Conservation (phyloP, 2,888 invertebrate genomes). For the Chrysolina haemoptera region DNA sequence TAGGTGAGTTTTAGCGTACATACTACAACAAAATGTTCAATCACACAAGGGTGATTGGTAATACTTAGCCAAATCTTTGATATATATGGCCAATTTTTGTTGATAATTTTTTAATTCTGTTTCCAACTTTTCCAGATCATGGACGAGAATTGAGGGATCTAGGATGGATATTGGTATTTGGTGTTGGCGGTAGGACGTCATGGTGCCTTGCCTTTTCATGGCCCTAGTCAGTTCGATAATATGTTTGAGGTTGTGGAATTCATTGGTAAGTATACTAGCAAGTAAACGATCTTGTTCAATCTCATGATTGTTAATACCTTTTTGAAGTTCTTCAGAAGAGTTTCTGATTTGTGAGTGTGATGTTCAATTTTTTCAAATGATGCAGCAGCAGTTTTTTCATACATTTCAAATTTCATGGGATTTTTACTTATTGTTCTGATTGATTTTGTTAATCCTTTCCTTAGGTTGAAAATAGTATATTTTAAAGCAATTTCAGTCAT, state of each 20-base stretch:
- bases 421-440: neutral
- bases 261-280: neutral
- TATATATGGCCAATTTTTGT: too few relatives aligned
- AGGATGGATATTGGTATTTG: neutral
- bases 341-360: neutral
- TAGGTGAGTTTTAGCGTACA: neutral
- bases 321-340: neutral
- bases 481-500: constrained; percentile 1
- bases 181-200: neutral
- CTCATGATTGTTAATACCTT: neutral
- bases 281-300: neutral
- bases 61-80: too few relatives aligned
- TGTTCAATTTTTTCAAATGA: neutral
- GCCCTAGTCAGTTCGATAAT: neutral
- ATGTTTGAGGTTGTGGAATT: neutral
- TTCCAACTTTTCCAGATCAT: neutral
- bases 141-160: neutral
- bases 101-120: neutral
- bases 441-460: constrained; percentile 15
- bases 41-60: too few relatives aligned
- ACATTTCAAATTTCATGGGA: neutral
- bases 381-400: neutral
- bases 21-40: neutral
- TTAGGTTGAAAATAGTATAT: neutral
- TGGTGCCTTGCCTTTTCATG: neutral